Evolutionary conservation across 2,113 vertebrate species (phyloP).

Genomic region (Propithecus coquereli): DNA sequence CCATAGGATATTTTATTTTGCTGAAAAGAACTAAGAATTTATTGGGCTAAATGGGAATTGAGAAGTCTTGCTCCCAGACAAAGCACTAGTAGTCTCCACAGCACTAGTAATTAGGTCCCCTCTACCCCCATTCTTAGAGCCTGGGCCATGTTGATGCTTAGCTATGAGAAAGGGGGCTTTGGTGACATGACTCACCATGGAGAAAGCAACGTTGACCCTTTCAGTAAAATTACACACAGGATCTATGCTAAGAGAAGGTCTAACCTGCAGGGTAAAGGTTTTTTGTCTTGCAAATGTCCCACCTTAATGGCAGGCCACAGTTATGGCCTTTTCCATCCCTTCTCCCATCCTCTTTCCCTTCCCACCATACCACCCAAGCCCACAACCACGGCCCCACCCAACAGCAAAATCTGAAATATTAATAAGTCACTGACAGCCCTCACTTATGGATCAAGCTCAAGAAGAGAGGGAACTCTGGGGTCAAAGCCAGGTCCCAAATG

Average conservation of each 20-base stretch:
- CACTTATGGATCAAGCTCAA: neutral
- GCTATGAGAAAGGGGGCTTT: neutral
- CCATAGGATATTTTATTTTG: neutral
- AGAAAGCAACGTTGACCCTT: neutral
- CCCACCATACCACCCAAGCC: neutral
- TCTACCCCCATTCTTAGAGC: neutral
- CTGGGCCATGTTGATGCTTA: neutral
- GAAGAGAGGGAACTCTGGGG: neutral
- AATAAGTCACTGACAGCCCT: neutral
- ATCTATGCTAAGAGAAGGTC: neutral
- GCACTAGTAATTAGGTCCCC: neutral
- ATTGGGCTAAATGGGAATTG: neutral
- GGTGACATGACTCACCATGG: neutral
- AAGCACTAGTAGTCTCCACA: neutral
- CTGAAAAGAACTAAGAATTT: neutral
- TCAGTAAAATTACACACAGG: neutral
- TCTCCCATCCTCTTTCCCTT: neutral
- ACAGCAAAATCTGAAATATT: neutral
- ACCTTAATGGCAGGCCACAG: neutral
- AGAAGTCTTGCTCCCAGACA: neutral
- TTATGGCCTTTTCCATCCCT: neutral
- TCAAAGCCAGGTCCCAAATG: neutral
- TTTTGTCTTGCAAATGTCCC: neutral
- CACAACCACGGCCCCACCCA: neutral
- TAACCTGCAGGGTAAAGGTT: neutral